These are phyloP conservation scores for Enteromius afrohamiltoni DNA, from an alignment of 2,797 vertebrate species.

Conservation along the genomic window DNA sequence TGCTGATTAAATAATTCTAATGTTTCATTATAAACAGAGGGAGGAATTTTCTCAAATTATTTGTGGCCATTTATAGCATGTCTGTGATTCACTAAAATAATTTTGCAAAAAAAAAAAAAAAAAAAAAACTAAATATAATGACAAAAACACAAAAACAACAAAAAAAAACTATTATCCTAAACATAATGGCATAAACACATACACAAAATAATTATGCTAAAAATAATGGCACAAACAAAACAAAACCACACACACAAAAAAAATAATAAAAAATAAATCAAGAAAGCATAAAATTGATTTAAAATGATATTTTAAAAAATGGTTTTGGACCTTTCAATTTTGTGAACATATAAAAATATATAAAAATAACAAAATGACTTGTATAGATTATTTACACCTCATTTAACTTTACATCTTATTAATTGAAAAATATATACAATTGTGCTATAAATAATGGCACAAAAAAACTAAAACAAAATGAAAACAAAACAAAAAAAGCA, in stretches of 20 bases:
- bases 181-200: not conserved
- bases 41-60: not conserved
- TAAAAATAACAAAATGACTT: no score
- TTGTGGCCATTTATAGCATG: not conserved
- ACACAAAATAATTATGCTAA: not conserved
- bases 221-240: not conserved
- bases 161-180: not conserved
- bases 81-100: not conserved
- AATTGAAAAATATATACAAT: no score
- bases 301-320: no score
- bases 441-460: no score
- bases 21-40: slow-evolving; percentile 6
- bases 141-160: not conserved
- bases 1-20: not conserved
- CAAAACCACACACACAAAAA: not conserved
- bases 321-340: no score
- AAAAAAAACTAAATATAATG: no score
- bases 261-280: not conserved
- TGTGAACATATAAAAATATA: no score
- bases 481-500: no score
- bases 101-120: not conserved
- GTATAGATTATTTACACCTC: no score
- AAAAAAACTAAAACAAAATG: no score
- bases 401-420: no score
- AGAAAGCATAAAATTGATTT: no score